Base-by-base conservation (phyloP, 2,888 invertebrate species). In the Sesia apiformis region DNA sequence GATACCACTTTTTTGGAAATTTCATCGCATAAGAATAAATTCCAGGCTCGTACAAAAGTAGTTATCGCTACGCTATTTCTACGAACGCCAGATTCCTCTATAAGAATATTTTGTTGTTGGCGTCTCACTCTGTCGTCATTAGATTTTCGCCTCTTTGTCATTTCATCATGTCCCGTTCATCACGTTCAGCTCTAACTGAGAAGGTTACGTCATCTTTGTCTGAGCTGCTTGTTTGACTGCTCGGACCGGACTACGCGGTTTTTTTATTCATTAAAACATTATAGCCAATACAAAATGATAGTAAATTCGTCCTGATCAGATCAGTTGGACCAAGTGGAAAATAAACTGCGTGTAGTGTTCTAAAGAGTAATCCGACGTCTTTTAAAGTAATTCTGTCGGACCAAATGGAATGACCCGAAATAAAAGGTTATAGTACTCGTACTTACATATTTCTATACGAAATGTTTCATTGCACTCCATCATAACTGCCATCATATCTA, bases 401-500 rank as follows among this genome's bases (percentile, higher is more conserved):
- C 23, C 23, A 23, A 23, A 23, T 23, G 23, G 23, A 23, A 23
- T 23, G 23, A 23, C 23, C 23, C 23, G 2, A 23, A 23, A 1
- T 23, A 23, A 23, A 23, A 23, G 23, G 23, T 23, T 23, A 23
- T 23, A 23, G 23, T 23, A 23, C 23, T 23, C 23, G n/a, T 46
- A 46, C 84, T 84, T 75, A 92, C 92, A 76, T 72, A 83, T 83
- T 56, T 91, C 84, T 55, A 88, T 88, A 5, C 84, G 78, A 63
- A 90, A 92, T 39, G 90, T 90, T 0, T 90, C 81, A 64, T 92
- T 92, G 58, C 92, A 92, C 4, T 72, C 66, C 3, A 68, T 72
- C 79, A 90, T 82, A 4, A 88, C 67, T 0, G 69, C 71, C 49
- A 78, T 67, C 3, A 90, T 61, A 64, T 91, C 81, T 7, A 85